Percentiles rank a stretch among this genome's conserved stretches.
These are phyloP conservation scores for Pherbina coryleti DNA, from an alignment of 2,888 invertebrate genomes.

Conservation along the genomic window DNA sequence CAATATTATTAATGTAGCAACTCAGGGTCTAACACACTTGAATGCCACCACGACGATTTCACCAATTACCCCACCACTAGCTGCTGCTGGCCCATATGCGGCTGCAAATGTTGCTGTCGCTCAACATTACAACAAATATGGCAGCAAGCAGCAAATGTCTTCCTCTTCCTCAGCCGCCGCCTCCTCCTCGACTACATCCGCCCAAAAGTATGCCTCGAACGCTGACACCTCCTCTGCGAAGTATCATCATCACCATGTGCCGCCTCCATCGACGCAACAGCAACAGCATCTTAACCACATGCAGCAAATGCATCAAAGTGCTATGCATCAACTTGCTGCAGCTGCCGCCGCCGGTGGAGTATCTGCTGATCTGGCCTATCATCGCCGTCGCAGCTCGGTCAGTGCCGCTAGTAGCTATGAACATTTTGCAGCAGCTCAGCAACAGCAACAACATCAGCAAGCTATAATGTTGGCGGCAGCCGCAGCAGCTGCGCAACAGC, in stretches of 20 bases:
- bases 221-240: constrained; percentile 44
- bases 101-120: constrained; percentile 16
- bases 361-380: constrained; percentile 57
- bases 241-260: constrained; percentile 42
- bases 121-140: constrained; percentile 46
- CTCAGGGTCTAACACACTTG: constrained; percentile 67
- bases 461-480: constrained; percentile 53
- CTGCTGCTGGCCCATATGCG: constrained; percentile 48
- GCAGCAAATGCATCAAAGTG: constrained; percentile 42
- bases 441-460: constrained; percentile 56
- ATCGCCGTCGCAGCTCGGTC: constrained; percentile 59
- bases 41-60: constrained; percentile 69
- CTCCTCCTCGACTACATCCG: constrained; percentile 40
- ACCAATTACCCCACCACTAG: constrained; percentile 65
- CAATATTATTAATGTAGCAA: constrained; percentile 66
- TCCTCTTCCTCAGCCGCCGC: not conserved
- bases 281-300: constrained; percentile 36
- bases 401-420: constrained; percentile 61
- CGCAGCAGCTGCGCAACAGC: constrained; percentile 44
- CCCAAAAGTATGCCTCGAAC: constrained; percentile 41
- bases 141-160: constrained; percentile 38
- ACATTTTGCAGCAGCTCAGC: constrained; percentile 61
- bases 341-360: constrained; percentile 42
- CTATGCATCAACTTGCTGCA: constrained; percentile 46
- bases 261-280: constrained; percentile 27